Base-by-base conservation (phyloP, 1,140 invertebrate genomes). In the Ephestia elutella region DNA sequence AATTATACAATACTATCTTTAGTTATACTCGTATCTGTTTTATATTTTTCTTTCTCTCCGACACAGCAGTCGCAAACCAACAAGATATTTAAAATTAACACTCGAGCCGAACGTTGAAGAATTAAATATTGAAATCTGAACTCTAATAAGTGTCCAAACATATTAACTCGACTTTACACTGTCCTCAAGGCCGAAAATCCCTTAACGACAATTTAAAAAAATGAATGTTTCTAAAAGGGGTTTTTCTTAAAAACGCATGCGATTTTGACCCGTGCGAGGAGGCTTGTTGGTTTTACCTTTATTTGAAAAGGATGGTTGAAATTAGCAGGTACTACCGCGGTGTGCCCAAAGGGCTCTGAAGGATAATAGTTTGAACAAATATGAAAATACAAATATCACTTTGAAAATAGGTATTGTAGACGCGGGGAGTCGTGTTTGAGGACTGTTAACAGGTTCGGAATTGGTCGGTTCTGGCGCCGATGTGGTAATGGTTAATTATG, bases 271-370 rank as follows among this genome's bases (percentile, higher is more conserved):
- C 49, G 49, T 51, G 49, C 17, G 13, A 19, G 4, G 19, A 13
- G 20, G 1, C 49, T 51, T 51, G 49, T 51, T 51, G 49, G 25
- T 51, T 51, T 51, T 51, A 25, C 19, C 19, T 44, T 13, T 51
- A 25, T 51, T 51, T 51, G 49, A 17, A 21, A 25, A 51, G 49
- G 49, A 51, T 51, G 49, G 49, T 21, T 32, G 4, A 25, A 51
- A 51, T 51, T 51, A 51, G 49, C 49, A 25, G 13, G 49, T 51
- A n/a, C 49, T 51, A 51, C 49, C 20, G 49, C 49, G 49, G 49
- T 25, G n/a, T 11, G 49, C 4, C 25, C 21, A 51, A 51, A 51
- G 49, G 20, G 49, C 18, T 17, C 49, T n/a, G 44, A 44, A 15
- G 21, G 49, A 5, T 51, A 51, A 51, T 51, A 51, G 49, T 51